These are phyloP conservation scores for Hesperia comma DNA, from an alignment of 2,888 invertebrate species.

Conservation along the genomic window DNA sequence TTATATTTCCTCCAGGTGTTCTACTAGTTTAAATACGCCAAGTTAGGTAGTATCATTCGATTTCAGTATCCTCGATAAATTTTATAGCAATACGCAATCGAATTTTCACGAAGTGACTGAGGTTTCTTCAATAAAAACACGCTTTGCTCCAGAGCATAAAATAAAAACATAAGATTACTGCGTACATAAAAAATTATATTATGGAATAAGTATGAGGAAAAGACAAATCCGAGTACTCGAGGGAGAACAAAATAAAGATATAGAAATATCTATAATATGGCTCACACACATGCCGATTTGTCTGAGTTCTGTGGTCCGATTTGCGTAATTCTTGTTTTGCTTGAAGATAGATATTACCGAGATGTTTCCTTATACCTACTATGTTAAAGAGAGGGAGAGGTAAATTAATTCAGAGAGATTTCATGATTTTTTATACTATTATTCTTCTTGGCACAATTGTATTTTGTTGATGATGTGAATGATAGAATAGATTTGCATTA, in stretches of 20 bases:
- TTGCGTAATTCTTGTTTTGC: too few species aligned
- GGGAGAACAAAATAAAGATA: background rate
- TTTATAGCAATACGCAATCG: background rate
- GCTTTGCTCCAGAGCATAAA: background rate
- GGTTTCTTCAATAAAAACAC: conserved; percentile 3
- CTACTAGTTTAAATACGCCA: background rate
- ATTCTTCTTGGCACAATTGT: too few species aligned
- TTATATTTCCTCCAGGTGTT: background rate
- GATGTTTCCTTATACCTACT: too few species aligned
- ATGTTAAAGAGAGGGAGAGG: too few species aligned
- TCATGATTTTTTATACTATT: too few species aligned
- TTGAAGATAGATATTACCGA: too few species aligned
- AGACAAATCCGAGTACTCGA: background rate
- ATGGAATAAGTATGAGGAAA: conserved; percentile 1
- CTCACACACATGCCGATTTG: too few species aligned
- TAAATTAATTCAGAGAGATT: too few species aligned
- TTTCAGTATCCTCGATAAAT: background rate
- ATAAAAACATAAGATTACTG: conserved; percentile 5
- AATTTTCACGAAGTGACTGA: conserved; percentile 7
- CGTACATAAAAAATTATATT: conserved; percentile 11
- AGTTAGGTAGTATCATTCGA: background rate
- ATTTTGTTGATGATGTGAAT: too few species aligned
- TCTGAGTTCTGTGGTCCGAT: too few species aligned
- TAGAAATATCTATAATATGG: background rate
- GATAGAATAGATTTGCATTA: too few species aligned